phyloP scores from a whole-genome alignment of 2,888 invertebrate species.

The Xanthia togata region DNA sequence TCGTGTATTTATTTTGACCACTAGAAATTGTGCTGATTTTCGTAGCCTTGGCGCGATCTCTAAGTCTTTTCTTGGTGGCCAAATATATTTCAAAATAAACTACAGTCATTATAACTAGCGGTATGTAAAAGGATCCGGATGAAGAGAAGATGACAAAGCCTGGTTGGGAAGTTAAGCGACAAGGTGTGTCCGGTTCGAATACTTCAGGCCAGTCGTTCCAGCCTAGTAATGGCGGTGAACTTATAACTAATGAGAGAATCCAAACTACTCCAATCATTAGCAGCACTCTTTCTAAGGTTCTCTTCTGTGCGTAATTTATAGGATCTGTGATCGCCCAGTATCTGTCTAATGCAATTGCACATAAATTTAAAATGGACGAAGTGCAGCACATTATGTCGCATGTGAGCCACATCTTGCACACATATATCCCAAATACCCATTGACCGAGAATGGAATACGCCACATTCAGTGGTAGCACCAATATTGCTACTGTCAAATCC shows the following conservation, averaged over 20 bases:
- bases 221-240: constrained; percentile 96
- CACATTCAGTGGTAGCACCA: constrained; percentile 98
- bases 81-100: constrained; percentile 99
- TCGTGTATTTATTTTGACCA: constrained; percentile 83
- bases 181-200: constrained; percentile 94
- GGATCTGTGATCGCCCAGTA: constrained; percentile 99
- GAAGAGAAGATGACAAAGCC: constrained; percentile 98
- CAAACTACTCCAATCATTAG: constrained; percentile 97
- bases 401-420: constrained; percentile 98
- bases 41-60: constrained; percentile 96
- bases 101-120: constrained; percentile 97
- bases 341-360: constrained; percentile 98
- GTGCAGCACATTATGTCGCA: constrained; percentile 99
- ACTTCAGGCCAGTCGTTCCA: constrained; percentile 99
- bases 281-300: constrained; percentile 96
- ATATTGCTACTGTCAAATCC: constrained; percentile 96
- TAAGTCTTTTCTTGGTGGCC: constrained; percentile 95
- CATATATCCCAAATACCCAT: constrained; percentile 97
- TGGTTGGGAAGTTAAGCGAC: constrained; percentile 95
- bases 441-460: constrained; percentile 97
- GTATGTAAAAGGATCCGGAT: constrained; percentile 98
- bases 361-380: constrained; percentile 97
- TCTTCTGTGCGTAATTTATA: constrained; percentile 97
- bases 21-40: constrained; percentile 93
- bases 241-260: constrained; percentile 95